Base-by-base conservation (phyloP, 2,113 vertebrate genomes). In the Cardinalis cardinalis region DNA sequence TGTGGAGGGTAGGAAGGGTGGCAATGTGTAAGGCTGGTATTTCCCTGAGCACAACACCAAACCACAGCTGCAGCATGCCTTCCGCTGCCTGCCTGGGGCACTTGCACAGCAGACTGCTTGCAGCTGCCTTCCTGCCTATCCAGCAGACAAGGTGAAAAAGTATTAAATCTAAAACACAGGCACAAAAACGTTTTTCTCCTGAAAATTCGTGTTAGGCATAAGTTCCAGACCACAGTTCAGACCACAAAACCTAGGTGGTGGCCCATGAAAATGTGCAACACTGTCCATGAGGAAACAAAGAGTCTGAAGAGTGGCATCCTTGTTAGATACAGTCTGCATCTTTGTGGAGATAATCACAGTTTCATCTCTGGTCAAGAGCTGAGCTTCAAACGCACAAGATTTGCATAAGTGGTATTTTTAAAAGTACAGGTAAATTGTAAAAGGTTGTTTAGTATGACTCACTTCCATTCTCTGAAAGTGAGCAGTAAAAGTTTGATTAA, bases 61-160 rank as follows among this genome's bases (percentile, higher is more conserved):
- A 95, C 92, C 94, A 90, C 94, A 96, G 90, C 90, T 66, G 88
- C 53, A 85, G 76, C 68, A 19, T 6, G 68, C 86, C 80, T 95
- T 95, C 95, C 88, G 68, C 94, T 88, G 92, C 68, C 85, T 69
- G 75, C 82, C 1, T n/a, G 78, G 55, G 60, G 61, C 75, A 9
- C 38, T 60, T 76, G 88, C 90, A 91, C 20, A 59, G 79, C 68
- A 69, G 32, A 21, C 68, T 43, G 88, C 68, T 34, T 51, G 86
- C 92, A 76, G 90, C 90, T 90, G 90, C 90, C 41, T 77, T 91
- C 92, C 92, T 93, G 68, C 68, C 79, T 23, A 59, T 63, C 68
- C 68, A 76, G 31, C 1, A 80, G 87, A 69, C 52, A 80, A 63
- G 66, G 73, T 5, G 6, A 91, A 88, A 63, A 63, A 0, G 3